Evolutionary conservation across 2,888 invertebrate species (phyloP), one percentile per base, ranked within the genome.

Genomic region (Acanthosepion pharaonis): DNA sequence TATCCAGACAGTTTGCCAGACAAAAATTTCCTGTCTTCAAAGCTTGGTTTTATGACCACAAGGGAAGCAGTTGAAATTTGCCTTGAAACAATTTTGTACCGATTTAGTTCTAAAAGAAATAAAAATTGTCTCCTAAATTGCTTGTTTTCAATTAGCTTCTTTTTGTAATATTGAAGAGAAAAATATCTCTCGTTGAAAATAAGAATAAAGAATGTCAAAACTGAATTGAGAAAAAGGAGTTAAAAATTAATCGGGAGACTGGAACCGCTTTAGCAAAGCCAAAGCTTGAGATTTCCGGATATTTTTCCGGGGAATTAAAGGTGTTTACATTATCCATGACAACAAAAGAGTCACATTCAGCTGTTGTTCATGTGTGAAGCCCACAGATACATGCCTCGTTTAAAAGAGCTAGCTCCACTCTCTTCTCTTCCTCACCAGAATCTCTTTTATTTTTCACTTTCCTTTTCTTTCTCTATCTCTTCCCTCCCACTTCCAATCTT

Each of bases 341-440:
- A 78, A 78, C n/a, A 78, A 78, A n/a, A n/a, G 78, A 78, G n/a
- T 78, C 78, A 78, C 15, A 78, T 78, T n/a, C n/a, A 78, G 78
- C 78, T 78, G 78, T 78, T 78, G 78, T 78, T 78, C 78, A 78
- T 78, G 78, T 78, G n/a, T 78, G 78, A 78, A 78, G n/a, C 78
- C 78, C 78, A 78, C 78, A 78, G n/a, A 78, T n/a, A 78, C n/a
- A 78, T 33, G 15, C 15, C 33, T n/a, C n/a, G 15, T n/a, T n/a
- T 78, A 33, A n/a, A 78, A 78, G n/a, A 78, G n/a, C n/a, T 78
- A 59, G n/a, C 11, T 33, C 64, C 28, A 23, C 78, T 33, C 78
- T 78, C 8, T n/a, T 78, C n/a, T 78, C 78, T n/a, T n/a, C 28
- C 78, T 64, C n/a, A n/a, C 78, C 11, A 78, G n/a, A 78, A n/a